Base-by-base conservation (phyloP, 92 coral and sea anemone species). In the Zoanthus sansibaricus region DNA sequence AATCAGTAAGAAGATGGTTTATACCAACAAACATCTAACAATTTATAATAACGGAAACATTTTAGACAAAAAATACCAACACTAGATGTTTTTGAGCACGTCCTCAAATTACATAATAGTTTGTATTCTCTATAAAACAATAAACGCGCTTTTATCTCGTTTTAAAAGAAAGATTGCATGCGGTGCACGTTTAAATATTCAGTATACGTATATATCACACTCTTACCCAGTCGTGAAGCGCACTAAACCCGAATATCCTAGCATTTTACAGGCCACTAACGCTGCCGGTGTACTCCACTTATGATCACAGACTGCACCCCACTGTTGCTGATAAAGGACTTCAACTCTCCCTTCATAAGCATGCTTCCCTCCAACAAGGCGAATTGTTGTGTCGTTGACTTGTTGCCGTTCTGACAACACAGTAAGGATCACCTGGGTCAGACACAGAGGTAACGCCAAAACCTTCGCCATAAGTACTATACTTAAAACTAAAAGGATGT, bases 271-370 rank as follows among this genome's bases (percentile, higher is more conserved):
- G 9, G 89, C 94, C 10, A 95, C 99, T 16, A 82, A 47, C 11
- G 98, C 99, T 0, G 88, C 97, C 5, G 94, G 88, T 74, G 88
- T 87, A 72, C 79, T 54, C 97, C 98, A 95, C 47, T 84, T 83
- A 79, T 91, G 96, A 69, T 96, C 99, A 69, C 98, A 97, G 45
- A 97, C 91, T 2, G 92, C 97, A 56, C 87, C 93, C 99, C 99
- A 97, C 32, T 64, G 86, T 6, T 93, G 91, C 5, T 91, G 77
- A 92, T 93, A 83, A 37, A 86, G 46, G 51, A 93, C 94, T 82
- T 97, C 98, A 32, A 97, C 64, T 72, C 91, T 84, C 11, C 99
- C 99, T 75, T 94, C 98, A 80, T 92, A 93, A 54, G 54, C 78
- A 68, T 97, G 96, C 62, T 95, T 97, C 47, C 98, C 98, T n/a